Evolutionary conservation across 2,797 vertebrate species (phyloP).

Genomic region (Chromis chromis): DNA sequence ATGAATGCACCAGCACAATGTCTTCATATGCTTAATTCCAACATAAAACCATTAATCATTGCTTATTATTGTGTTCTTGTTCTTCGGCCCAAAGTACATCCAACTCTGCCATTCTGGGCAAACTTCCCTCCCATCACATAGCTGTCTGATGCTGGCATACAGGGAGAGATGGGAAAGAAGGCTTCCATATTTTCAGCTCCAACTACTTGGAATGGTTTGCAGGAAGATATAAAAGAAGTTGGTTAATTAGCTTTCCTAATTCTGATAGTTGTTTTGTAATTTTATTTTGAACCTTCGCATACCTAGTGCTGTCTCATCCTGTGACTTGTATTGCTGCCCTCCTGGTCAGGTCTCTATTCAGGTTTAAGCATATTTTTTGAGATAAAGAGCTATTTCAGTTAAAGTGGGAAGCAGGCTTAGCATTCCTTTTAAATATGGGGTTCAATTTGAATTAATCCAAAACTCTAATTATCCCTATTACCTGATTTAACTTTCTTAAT

Average conservation of each 20-base stretch:
- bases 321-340: neutral
- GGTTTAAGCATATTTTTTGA: neutral
- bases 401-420: neutral
- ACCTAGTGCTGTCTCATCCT: neutral
- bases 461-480: conserved; percentile 27
- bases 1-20: too few relatives aligned
- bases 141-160: neutral
- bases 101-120: too few relatives aligned
- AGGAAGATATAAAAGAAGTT: neutral
- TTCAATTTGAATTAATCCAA: conserved; percentile 31
- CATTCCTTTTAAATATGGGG: neutral
- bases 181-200: neutral
- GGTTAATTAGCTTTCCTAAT: neutral
- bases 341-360: neutral
- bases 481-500: conserved; percentile 29
- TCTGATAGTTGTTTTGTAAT: neutral
- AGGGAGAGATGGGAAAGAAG: neutral
- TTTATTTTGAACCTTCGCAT: neutral
- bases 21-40: too few relatives aligned
- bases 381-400: neutral
- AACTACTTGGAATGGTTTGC: neutral
- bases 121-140: too few relatives aligned
- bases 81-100: neutral
- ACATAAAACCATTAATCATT: too few relatives aligned
- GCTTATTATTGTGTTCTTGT: neutral